These are phyloP conservation scores for Oopsacas minuta DNA, from an alignment of 37 sponge, comb jelly and placozoan species.

Conservation along the genomic window DNA sequence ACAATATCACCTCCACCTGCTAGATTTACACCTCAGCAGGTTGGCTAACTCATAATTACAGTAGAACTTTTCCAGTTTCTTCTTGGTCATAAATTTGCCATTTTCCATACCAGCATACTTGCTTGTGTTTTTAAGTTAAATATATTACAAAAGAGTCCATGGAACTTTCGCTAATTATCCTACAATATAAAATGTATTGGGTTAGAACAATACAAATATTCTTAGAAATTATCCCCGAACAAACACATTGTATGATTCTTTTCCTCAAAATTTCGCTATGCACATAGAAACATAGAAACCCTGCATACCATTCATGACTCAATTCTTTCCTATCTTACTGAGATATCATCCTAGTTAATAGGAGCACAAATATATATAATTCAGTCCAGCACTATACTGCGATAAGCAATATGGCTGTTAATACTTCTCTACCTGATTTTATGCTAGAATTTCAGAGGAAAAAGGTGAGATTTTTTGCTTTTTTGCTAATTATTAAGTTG, in stretches of 20 bases:
- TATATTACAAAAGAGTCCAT: too few species aligned
- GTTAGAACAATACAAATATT: neutral
- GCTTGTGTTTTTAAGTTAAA: too few species aligned
- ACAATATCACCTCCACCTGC: neutral
- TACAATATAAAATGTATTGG: too few species aligned
- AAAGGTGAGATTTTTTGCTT: too few species aligned
- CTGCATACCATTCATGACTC: neutral
- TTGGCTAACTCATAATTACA: neutral
- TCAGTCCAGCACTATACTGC: neutral
- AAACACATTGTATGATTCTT: neutral
- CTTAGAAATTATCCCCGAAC: neutral
- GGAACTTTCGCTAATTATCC: too few species aligned
- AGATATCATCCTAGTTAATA: neutral
- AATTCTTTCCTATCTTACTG: neutral
- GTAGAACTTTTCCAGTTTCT: too few species aligned
- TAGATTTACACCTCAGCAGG: neutral
- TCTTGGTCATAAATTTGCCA: too few species aligned
- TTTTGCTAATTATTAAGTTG: too few species aligned
- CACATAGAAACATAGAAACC: neutral
- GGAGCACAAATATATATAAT: neutral
- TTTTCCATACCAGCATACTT: too few species aligned
- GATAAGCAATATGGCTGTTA: slow-evolving; percentile 18
- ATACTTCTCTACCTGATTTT: neutral
- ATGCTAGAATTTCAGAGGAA: neutral
- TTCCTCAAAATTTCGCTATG: neutral